Evolutionary conservation across 2,113 vertebrate species (phyloP), one percentile per base, ranked within the genome.

Genomic region (Perccottus glenii): DNA sequence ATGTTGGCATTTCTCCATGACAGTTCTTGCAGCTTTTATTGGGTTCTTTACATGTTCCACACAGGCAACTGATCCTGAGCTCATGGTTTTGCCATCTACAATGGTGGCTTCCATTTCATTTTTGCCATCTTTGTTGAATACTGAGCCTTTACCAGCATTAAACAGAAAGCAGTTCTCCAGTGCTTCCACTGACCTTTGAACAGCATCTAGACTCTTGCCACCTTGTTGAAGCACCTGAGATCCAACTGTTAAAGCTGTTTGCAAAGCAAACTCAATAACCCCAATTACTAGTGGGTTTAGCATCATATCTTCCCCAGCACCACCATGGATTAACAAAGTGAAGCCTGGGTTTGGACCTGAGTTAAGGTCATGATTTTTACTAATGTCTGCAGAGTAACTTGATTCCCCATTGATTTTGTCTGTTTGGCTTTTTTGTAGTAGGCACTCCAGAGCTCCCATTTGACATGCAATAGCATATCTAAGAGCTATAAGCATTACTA

Each of bases 81-180:
- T 88, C 57, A 48, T 72, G 44, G 59, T 6, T n/a, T 51, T 82
- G 19, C 93, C 92, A 66, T 94, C 93, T 16, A 90, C 82, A 38
- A 94, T 84, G 35, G 89, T 85, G 48, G 93, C 93, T 73, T 94
- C 93, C 89, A 92, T 77, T 86, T 94, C 93, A 60, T 90, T 88
- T 67, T 87, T 78, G 11, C 91, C 90, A 47, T 92, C 88, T 77
- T 80, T 83, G 84, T 92, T 94, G 63, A 92, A 90, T 9, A 93
- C 92, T 4, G 92, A 89, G 8, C 93, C 93, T 80, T 92, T 93
- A 3, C 92, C 92, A 14, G 93, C 92, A 71, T 94, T 94, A 75
- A 94, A 94, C 48, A 94, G 82, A 74, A 93, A 93, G 62, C 93
- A 94, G 70, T 94, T 90, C 70, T 94, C 93, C 12, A 94, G 77